A percentile compares a stretch with the other conserved stretches of the same genome.
Conservation (phyloP, 1,140 invertebrate genomes). For the Ganaspis sp. region DNA sequence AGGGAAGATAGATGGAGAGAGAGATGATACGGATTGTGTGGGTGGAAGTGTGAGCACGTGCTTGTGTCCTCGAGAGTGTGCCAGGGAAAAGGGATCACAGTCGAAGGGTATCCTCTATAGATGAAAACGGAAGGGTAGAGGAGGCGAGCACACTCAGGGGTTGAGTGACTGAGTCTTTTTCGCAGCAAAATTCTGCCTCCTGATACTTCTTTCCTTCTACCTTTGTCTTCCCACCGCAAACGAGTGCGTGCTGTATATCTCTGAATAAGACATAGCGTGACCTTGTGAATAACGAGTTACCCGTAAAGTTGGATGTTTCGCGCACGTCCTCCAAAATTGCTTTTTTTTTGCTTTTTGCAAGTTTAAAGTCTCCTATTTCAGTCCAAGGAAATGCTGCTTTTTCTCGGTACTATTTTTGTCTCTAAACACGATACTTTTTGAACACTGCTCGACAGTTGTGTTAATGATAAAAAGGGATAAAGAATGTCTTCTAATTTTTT, state of each 20-base stretch:
- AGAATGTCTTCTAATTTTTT: too few species aligned
- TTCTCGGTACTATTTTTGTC: neutral
- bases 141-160: slow-evolving; percentile 52
- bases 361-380: neutral
- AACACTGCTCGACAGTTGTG: too few species aligned
- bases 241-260: slow-evolving; percentile 58
- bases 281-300: slow-evolving; percentile 29
- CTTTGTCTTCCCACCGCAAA: slow-evolving; percentile 55
- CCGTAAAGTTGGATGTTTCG: neutral
- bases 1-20: slow-evolving; percentile 32
- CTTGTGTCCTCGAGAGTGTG: slow-evolving; percentile 39
- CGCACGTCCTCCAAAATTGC: neutral
- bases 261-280: slow-evolving; percentile 51
- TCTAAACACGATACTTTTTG: too few species aligned
- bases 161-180: slow-evolving; percentile 51
- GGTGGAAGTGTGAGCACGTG: slow-evolving; percentile 42
- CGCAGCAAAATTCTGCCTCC: slow-evolving; percentile 36
- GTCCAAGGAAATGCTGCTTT: neutral
- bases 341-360: slow-evolving; percentile 22
- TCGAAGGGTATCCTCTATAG: slow-evolving; percentile 71
- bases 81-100: slow-evolving; percentile 59
- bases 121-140: slow-evolving; percentile 57
- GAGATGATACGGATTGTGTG: slow-evolving; percentile 51
- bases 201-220: slow-evolving; percentile 45
- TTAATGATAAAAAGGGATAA: too few species aligned